Evolutionary conservation across 2,797 vertebrate species (phyloP).

Genomic region (Cyprinodon diabolis): DNA sequence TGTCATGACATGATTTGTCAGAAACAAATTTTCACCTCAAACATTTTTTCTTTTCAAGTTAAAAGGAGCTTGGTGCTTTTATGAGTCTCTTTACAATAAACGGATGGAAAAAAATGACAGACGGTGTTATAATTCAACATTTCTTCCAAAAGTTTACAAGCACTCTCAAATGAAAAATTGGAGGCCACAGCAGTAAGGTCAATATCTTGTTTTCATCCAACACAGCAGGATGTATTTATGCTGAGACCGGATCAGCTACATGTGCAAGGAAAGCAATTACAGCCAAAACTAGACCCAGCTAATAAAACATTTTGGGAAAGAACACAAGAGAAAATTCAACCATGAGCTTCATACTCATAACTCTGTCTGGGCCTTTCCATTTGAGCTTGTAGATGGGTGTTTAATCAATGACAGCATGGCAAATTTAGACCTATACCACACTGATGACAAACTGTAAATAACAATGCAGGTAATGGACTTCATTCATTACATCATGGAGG

Average conservation of each 20-base stretch:
- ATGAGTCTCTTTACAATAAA: not conserved
- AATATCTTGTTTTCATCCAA: not conserved
- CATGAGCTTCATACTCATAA: not conserved
- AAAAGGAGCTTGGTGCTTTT: not conserved
- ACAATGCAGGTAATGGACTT: not conserved
- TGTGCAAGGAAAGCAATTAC: not conserved
- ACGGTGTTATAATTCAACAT: not conserved
- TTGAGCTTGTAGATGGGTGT: not conserved
- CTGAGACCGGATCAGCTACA: not conserved
- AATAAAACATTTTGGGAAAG: not conserved
- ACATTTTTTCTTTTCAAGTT: not conserved
- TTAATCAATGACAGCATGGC: not conserved
- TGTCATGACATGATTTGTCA: too few species aligned
- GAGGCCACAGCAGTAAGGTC: not conserved
- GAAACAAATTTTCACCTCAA: not conserved
- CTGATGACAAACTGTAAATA: not conserved
- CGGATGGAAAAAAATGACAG: not conserved
- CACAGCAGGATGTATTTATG: not conserved
- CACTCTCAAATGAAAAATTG: not conserved
- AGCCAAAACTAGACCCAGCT: constrained; percentile 7
- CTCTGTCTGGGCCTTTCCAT: not conserved
- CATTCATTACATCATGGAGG: not conserved
- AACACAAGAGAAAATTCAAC: not conserved
- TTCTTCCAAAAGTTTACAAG: not conserved
- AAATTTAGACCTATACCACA: not conserved